These are phyloP conservation scores for Epinephelus coioides DNA, from an alignment of 2,797 vertebrate genomes.

Conservation along the genomic window DNA sequence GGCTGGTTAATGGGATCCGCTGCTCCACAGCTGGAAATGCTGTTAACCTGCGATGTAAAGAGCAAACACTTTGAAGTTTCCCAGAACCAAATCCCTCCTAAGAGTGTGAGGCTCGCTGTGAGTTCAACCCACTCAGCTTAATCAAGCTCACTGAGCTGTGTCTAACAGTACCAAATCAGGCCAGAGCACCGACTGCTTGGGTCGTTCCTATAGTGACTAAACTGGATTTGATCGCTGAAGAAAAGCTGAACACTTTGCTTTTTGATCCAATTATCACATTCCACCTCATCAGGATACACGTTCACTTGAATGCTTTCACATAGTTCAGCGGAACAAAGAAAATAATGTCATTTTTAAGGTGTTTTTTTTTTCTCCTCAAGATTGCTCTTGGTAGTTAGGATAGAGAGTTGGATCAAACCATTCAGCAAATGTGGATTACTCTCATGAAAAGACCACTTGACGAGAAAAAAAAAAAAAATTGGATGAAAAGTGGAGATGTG, in stretches of 20 bases:
- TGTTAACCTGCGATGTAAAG: conserved; percentile 42
- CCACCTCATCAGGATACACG: background rate
- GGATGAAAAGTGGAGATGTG: conserved; percentile 28
- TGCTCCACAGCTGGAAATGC: conserved; percentile 37
- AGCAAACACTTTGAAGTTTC: conserved; percentile 59
- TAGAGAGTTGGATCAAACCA: conserved; percentile 54
- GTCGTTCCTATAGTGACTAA: background rate
- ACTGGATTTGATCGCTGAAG: conserved; percentile 17
- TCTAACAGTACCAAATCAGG: conserved; percentile 18
- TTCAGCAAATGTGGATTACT: conserved; percentile 51
- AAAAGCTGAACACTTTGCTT: conserved; percentile 14
- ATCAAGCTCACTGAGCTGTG: conserved; percentile 36
- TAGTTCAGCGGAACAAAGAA: conserved; percentile 12
- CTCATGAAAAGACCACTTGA: conserved; percentile 49
- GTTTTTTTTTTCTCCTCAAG: conserved; percentile 18
- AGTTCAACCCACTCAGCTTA: conserved; percentile 38
- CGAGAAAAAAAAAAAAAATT: conserved; percentile 25
- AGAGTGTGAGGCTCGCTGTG: background rate
- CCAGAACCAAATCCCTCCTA: conserved; percentile 33
- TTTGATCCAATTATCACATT: conserved; percentile 33
- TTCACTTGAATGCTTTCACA: background rate
- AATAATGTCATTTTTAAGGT: conserved; percentile 14
- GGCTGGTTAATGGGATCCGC: conserved; percentile 43
- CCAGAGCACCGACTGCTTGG: background rate
- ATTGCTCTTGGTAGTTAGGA: conserved; percentile 34